Base-by-base conservation (phyloP, 2,113 vertebrate species). In the Bufo bufo region DNA sequence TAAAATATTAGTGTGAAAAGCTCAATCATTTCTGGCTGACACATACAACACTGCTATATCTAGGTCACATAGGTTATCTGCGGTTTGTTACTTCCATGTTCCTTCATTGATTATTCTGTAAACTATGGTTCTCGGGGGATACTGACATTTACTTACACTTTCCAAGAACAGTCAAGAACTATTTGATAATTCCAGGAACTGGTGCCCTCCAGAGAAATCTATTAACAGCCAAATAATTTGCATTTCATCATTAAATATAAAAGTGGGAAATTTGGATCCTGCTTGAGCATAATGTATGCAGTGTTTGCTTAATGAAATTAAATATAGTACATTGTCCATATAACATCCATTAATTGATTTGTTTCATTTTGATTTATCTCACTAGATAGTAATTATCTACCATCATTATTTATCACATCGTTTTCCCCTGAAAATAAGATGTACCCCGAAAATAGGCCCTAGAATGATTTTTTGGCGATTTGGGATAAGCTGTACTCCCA, bases 81-180 rank as follows among this genome's bases (percentile, higher is more conserved):
- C 7, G 6, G 33, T 80, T n/a, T 80, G 77, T 58, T 58, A 43
- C 54, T 7, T 33, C 23, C 14, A 23, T 80, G 77, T 80, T 59
- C n/a, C 49, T 23, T 82, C 61, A 20, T 45, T 82, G 61, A 82
- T 66, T 65, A 66, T 66, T 52, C 23, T 71, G 65, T 84, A 71
- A 54, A 23, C 58, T 50, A 66, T 66, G 61, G 47, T 3, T 43
- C 82, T 72, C 50, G 50, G n/a, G 82, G 45, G n/a, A 84, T 71
- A 72, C 50, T 84, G 82, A 84, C 82, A 84, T 84, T 84, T 71
- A 23, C 65, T 50, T 72, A 43, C 47, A 72, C 50, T 84, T 71
- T 84, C 49, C 77, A 56, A 80, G 77, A 80, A 80, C 77, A 74
- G 49, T 74, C 71, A 13, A 33, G n/a, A 59, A 59, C 12, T 43